Conservation (phyloP, 92 coral and sea anemone species). For the Actinostola sp. region DNA sequence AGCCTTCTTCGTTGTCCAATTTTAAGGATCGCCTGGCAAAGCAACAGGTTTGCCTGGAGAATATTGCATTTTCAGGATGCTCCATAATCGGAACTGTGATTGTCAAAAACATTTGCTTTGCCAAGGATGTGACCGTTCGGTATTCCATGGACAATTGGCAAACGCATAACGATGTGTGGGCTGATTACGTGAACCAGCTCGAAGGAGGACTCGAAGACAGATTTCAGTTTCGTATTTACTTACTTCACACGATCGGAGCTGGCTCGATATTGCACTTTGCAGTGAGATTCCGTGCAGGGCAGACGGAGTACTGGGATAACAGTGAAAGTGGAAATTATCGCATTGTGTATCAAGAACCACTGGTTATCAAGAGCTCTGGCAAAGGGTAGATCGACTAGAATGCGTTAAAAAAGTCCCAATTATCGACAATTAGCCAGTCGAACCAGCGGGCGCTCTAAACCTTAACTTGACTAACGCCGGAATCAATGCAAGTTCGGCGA, state of each 20-base stretch:
- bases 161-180: conserved; percentile 75
- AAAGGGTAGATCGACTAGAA: too few relatives aligned
- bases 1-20: conserved; percentile 66
- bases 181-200: conserved; percentile 84
- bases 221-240: conserved; percentile 84
- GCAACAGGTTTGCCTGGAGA: conserved; percentile 87
- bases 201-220: conserved; percentile 75
- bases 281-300: conserved; percentile 74
- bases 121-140: conserved; percentile 78
- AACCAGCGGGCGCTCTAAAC: too few relatives aligned
- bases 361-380: conserved; percentile 9
- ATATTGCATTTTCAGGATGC: conserved; percentile 80
- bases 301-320: conserved; percentile 91
- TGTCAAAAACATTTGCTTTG: conserved; percentile 82
- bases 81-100: conserved; percentile 87
- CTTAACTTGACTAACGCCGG: too few relatives aligned
- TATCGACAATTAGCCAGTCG: conserved; percentile 81
- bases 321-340: conserved; percentile 71
- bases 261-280: conserved; percentile 84
- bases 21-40: conserved; percentile 62
- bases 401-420: conserved; percentile 78
- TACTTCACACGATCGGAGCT: conserved; percentile 66
- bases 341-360: conserved; percentile 69
- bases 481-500: too few relatives aligned
- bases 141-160: conserved; percentile 77